Base-by-base conservation (phyloP, 2,113 vertebrate species). In the Gobius niger region DNA sequence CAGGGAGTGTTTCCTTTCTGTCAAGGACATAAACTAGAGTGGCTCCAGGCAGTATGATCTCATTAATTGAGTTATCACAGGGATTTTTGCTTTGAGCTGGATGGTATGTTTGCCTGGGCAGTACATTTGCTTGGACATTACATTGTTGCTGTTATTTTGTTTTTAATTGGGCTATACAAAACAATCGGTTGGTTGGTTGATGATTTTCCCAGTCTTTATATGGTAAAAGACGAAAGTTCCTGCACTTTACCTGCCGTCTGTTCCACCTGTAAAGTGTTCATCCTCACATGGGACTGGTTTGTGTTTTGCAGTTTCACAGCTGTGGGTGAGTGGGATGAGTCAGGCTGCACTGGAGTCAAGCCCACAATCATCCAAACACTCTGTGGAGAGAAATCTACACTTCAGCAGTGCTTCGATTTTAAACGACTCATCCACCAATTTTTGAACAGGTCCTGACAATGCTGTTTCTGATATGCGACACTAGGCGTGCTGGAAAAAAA, bases 271-370 rank as follows among this genome's bases (percentile, higher is more conserved):
- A 34, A 34, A 57, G 46, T 54, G 65, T 59, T 67, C 53, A 65
- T 49, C 65, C 70, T 60, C 41, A 42, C 57, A 68, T 72, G 62
- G 62, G 53, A 62, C 34, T 42, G 6, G 67, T 82, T 50, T 18
- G 69, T 75, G 18, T 68, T 46, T 75, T 80, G 70, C 70, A 76
- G 42, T 75, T 83, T 81, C 67, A 75, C 70, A 70, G 62, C 70
- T 67, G 63, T 50, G 62, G 80, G 63, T 74, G 70, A 78, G 75
- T 69, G 68, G 71, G 62, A 67, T 82, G 78, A 82, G 66, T 82
- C 76, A 85, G 51, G 75, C 65, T 53, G 60, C 81, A 71, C 75
- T 71, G 68, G 50, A 72, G 81, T 80, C 71, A 47, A 76, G 68
- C 77, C 62, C 70, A 62, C 67, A 60, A 52, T 24, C 64, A 59